These are phyloP conservation scores for Synanthedon vespiformis DNA, from an alignment of 2,888 invertebrate genomes.

Conservation along the genomic window DNA sequence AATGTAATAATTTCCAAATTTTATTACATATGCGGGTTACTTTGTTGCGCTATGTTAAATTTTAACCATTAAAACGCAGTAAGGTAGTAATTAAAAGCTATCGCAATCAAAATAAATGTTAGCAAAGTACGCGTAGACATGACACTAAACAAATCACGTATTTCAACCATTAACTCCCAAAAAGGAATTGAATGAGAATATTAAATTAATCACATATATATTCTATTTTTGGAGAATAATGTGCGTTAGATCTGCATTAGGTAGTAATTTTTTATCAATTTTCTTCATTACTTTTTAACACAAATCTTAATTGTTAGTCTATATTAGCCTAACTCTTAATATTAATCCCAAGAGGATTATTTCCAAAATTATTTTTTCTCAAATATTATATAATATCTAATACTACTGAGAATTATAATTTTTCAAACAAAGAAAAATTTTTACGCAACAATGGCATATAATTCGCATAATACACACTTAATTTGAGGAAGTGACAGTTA, in stretches of 20 bases:
- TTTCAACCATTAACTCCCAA: background rate
- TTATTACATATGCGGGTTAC: background rate
- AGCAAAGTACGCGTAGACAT: conserved; percentile 23
- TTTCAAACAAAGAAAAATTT: conserved; percentile 3
- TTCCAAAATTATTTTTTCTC: too few species aligned
- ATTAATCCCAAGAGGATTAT: too few species aligned
- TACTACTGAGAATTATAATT: too few species aligned
- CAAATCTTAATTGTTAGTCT: too few species aligned
- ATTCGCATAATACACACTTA: background rate
- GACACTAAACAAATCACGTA: conserved; percentile 22
- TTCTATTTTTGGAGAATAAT: too few species aligned
- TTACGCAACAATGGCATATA: conserved; percentile 21
- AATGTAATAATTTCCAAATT: conserved; percentile 1
- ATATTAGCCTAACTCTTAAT: too few species aligned
- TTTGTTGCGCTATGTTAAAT: background rate
- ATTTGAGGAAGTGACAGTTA: conserved; percentile 38
- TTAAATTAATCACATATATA: too few species aligned
- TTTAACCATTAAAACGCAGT: conserved; percentile 7
- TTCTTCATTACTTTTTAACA: too few species aligned
- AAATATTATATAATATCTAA: too few species aligned
- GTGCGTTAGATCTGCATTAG: too few species aligned
- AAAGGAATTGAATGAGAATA: too few species aligned
- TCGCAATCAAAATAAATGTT: conserved; percentile 16
- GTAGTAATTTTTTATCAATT: too few species aligned
- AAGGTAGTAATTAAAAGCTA: conserved; percentile 13